phyloP scores from a whole-genome alignment of 2,797 vertebrate species.

The Rhabdomys pumilio region DNA sequence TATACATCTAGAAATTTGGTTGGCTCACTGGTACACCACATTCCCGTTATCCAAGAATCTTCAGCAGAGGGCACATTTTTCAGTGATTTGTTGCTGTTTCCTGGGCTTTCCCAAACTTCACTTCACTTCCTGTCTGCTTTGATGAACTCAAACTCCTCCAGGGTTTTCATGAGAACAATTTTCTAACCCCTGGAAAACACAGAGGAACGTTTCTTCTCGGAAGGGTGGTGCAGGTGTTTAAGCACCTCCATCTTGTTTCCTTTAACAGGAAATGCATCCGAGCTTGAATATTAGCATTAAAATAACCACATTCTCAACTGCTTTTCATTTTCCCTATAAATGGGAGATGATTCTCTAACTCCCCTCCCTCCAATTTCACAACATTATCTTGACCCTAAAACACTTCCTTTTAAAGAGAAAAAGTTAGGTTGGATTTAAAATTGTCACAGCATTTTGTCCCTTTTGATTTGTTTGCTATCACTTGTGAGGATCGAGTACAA shows the following conservation, averaged over 20 bases:
- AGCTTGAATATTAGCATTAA: background rate
- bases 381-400: background rate
- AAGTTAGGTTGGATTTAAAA: background rate
- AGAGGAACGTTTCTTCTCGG: constrained; percentile 55
- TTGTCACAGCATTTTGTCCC: background rate
- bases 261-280: constrained; percentile 4
- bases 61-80: background rate
- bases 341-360: background rate
- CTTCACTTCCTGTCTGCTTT: constrained; percentile 72
- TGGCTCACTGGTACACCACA: background rate
- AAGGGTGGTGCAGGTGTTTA: constrained; percentile 1
- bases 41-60: constrained; percentile 34
- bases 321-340: constrained; percentile 40
- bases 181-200: constrained; percentile 44
- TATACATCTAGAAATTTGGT: background rate
- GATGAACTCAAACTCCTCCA: constrained; percentile 32
- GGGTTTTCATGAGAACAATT: constrained; percentile 44
- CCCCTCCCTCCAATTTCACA: background rate
- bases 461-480: constrained; percentile 5
- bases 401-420: constrained; percentile 35
- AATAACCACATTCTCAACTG: background rate
- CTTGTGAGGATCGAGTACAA: background rate
- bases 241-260: constrained; percentile 4
- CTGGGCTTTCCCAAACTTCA: constrained; percentile 26
- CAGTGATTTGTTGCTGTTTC: constrained; percentile 28